These are phyloP conservation scores for Agrilus cyanescens DNA, from an alignment of 2,888 invertebrate genomes.

Conservation along the genomic window DNA sequence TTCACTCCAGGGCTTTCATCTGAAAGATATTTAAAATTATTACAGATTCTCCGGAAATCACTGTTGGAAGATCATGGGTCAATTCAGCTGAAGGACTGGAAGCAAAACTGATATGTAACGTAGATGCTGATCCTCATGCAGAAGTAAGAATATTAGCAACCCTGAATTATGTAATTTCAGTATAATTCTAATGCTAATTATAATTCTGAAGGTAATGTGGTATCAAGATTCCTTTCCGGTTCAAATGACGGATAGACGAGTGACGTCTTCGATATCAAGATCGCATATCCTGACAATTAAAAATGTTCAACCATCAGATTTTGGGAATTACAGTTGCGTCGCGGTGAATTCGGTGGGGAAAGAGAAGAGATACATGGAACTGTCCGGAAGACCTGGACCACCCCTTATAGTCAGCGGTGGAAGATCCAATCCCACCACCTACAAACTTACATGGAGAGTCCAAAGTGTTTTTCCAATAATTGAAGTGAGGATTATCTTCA, in stretches of 20 bases:
- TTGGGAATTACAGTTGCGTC: constrained; percentile 45
- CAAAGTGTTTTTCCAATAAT: constrained; percentile 53
- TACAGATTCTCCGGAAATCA: constrained; percentile 52
- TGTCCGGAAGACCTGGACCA: constrained; percentile 52
- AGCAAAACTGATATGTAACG: constrained; percentile 48
- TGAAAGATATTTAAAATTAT: constrained; percentile 4
- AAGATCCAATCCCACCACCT: constrained; percentile 47
- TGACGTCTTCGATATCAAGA: constrained; percentile 47
- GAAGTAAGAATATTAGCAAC: constrained; percentile 23
- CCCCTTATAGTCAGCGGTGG: constrained; percentile 50
- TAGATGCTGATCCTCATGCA: constrained; percentile 45
- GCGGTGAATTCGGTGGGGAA: constrained; percentile 34
- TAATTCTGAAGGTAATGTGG: constrained; percentile 44
- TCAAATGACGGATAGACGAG: constrained; percentile 48
- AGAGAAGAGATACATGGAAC: constrained; percentile 43
- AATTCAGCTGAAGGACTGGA: constrained; percentile 51
- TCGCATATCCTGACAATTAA: constrained; percentile 46
- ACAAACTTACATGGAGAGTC: constrained; percentile 53
- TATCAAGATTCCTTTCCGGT: constrained; percentile 51
- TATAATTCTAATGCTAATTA: constrained; percentile 8
- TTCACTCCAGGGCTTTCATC: too few relatives aligned
- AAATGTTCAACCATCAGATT: constrained; percentile 49
- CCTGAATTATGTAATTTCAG: background rate
- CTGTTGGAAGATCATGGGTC: constrained; percentile 47
- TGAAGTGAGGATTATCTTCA: constrained; percentile 51